Base-by-base conservation (phyloP, 2,888 invertebrate species). In the Drosophila rellima region DNA sequence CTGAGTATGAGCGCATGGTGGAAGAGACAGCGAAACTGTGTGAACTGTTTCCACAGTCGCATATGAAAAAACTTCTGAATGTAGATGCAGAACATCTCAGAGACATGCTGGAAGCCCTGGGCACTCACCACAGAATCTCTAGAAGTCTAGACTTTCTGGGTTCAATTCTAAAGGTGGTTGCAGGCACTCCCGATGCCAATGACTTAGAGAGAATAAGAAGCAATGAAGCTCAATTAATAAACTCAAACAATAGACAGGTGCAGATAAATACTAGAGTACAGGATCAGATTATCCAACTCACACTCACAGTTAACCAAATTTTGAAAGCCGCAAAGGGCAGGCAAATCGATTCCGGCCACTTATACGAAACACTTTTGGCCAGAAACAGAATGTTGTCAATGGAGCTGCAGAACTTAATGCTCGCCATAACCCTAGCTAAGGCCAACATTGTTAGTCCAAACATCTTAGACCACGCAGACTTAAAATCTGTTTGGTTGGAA, bases 371-470 rank as follows among this genome's bases (percentile, higher is more conserved):
- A 10, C 17, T 33, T 55, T 33, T 55, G 18, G 15, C 44, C 18
- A 44, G 44, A n/a, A 56, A 56, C 11, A 60, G 52, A 61, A 44
- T 45, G 37, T 17, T 37, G 29, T 17, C 11, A 17, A 37, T 51
- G 23, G 13, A 51, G 5, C n/a, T 51, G 17, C 51, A 37, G 13
- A 51, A 37, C 37, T 11, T 20, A 18, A 40, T 11, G 40, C 40
- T 18, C 11, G 18, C 40, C 2, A 5, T 20, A 10, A 40, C 74
- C 69, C 74, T 26, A 35, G 37, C 20, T 20, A 42, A 42, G 23
- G 15, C 18, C 11, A 48, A 29, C 13, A 50, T 47, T 26, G 42
- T 45, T 15, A 29, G 39, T 11, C 31, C 35, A 35, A 35, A 35
- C 6, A 35, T 5, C n/a, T n/a, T 35, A 35, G 35, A 35, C n/a